These are phyloP conservation scores for Desoria tigrina DNA, from an alignment of 2,888 invertebrate genomes.

Conservation along the genomic window DNA sequence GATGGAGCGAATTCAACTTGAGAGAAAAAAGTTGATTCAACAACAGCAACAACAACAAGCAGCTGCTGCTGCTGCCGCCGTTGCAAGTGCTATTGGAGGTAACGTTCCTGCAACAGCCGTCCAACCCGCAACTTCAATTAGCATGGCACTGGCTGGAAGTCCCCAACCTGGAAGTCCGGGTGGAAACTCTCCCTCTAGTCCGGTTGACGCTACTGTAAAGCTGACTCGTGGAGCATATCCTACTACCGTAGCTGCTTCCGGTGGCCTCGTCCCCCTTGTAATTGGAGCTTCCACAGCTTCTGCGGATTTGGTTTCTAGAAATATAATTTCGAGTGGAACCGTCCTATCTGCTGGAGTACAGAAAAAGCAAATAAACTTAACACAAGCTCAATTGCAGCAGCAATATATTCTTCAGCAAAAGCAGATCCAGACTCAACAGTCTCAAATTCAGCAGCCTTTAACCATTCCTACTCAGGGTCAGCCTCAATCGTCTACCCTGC, in stretches of 20 bases:
- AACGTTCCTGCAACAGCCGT: conserved; percentile 4
- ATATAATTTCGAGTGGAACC: conserved; percentile 1
- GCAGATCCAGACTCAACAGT: conserved; percentile 26
- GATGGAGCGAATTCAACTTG: conserved; percentile 43
- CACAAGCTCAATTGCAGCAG: conserved; percentile 18
- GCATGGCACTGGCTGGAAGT: conserved; percentile 7
- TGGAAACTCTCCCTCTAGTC: not conserved
- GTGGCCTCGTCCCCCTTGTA: conserved; percentile 18
- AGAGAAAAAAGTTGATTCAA: conserved; percentile 44
- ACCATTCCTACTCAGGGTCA: conserved; percentile 17
- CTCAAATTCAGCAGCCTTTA: conserved; percentile 15
- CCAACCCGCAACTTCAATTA: not conserved
- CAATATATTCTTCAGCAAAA: conserved; percentile 19
- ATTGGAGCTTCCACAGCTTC: not conserved
- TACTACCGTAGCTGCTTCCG: conserved; percentile 11
- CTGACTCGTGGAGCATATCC: conserved; percentile 10
- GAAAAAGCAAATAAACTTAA: conserved; percentile 10
- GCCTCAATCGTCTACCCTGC: conserved; percentile 19
- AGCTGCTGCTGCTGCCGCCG: conserved; percentile 4
- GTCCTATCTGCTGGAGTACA: conserved; percentile 15
- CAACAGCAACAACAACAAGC: conserved; percentile 18
- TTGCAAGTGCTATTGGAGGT: not conserved
- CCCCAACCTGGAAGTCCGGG: conserved; percentile 9
- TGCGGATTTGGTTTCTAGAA: not conserved
- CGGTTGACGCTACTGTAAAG: not conserved